These are phyloP conservation scores for Lutjanus erythropterus DNA, from an alignment of 2,113 vertebrate species.

Conservation along the genomic window DNA sequence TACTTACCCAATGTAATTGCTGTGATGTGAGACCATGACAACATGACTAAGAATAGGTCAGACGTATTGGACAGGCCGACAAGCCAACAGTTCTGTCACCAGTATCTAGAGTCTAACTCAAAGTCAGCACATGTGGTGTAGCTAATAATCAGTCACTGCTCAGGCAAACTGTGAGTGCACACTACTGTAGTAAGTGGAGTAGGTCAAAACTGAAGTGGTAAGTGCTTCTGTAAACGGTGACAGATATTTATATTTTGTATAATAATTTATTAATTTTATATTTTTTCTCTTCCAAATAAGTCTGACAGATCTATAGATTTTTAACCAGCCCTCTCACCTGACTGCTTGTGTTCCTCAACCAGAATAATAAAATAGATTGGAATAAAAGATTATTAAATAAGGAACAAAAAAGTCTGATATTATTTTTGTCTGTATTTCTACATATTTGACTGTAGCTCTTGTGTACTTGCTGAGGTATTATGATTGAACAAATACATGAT, in stretches of 20 bases:
- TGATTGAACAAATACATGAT: neutral
- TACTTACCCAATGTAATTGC: neutral
- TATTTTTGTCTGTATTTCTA: neutral
- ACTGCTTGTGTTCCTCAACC: too few species aligned
- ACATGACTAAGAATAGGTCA: neutral
- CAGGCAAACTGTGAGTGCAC: neutral
- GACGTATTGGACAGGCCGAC: too few species aligned
- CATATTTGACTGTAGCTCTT: neutral
- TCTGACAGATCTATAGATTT: neutral
- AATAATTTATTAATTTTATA: neutral
- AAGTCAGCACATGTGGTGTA: neutral
- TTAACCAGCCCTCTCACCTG: neutral
- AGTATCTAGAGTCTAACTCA: too few species aligned
- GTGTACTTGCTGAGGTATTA: too few species aligned
- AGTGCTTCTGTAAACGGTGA: too few species aligned
- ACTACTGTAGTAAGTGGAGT: neutral
- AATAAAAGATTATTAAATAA: too few species aligned
- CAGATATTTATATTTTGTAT: too few species aligned
- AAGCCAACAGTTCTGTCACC: neutral
- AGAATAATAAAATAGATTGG: too few species aligned
- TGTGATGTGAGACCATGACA: neutral
- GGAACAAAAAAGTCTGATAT: too few species aligned
- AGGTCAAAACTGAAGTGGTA: neutral
- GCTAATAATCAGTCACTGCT: neutral
- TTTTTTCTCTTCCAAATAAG: neutral